phyloP scores from a whole-genome alignment of 2,113 vertebrate genomes.

The Cairina moschata region DNA sequence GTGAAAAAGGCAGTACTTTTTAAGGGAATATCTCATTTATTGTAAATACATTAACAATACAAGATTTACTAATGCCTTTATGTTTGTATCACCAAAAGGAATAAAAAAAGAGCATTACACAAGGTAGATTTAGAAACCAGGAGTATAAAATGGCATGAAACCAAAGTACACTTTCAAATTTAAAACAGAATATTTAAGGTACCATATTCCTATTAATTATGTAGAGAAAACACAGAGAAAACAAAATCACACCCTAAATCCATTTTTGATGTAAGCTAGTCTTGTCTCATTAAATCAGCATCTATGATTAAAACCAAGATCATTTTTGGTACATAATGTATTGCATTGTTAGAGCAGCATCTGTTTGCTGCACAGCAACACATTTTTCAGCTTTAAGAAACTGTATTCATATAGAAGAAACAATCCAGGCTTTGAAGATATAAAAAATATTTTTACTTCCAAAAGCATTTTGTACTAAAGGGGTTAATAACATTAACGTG shows the following conservation, averaged over 20 bases:
- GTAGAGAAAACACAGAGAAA: conserved; percentile 86
- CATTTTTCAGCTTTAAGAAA: conserved; percentile 97
- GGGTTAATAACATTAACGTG: conserved; percentile 67
- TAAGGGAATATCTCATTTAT: not conserved
- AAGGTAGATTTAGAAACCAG: conserved; percentile 39
- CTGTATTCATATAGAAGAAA: conserved; percentile 90
- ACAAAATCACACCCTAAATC: conserved; percentile 95
- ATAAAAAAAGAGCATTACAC: not conserved
- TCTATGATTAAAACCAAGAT: conserved; percentile 97
- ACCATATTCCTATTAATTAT: conserved; percentile 92
- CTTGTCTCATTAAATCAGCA: conserved; percentile 96
- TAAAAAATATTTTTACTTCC: conserved; percentile 66
- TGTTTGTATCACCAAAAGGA: not conserved
- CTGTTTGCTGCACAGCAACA: conserved; percentile 96
- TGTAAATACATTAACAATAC: not conserved
- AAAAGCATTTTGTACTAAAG: conserved; percentile 60
- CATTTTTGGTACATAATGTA: conserved; percentile 97
- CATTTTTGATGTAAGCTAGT: conserved; percentile 94
- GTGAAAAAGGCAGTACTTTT: not conserved
- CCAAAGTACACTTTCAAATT: conserved; percentile 54
- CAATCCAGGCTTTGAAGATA: conserved; percentile 67
- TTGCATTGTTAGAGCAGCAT: conserved; percentile 96
- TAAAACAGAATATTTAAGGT: conserved; percentile 63
- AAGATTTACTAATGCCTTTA: not conserved
- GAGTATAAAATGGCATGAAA: conserved; percentile 61